phyloP scores from a whole-genome alignment of 1,140 invertebrate genomes.

The Polypedilum pembai region DNA sequence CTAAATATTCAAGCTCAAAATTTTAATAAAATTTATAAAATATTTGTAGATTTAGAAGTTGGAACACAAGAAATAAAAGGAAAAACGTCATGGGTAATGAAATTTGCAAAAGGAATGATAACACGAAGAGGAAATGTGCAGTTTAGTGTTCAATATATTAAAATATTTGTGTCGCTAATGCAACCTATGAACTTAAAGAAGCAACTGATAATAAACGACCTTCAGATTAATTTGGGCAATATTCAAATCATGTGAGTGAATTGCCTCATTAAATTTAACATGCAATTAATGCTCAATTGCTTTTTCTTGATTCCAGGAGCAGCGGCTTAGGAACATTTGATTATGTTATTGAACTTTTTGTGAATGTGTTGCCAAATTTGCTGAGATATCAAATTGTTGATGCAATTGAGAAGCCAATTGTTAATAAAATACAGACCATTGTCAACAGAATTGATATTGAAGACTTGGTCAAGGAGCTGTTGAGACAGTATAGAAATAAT shows the following conservation, averaged over 20 bases:
- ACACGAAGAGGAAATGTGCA: conserved; percentile 60
- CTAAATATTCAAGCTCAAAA: too few species aligned
- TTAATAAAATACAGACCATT: conserved; percentile 54
- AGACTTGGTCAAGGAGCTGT: conserved; percentile 57
- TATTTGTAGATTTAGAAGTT: conserved; percentile 57
- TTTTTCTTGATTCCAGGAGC: conserved; percentile 44
- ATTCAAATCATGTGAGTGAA: conserved; percentile 54
- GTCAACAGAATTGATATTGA: conserved; percentile 65
- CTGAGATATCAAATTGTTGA: conserved; percentile 77
- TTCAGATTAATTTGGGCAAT: conserved; percentile 73
- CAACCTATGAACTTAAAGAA: conserved; percentile 70
- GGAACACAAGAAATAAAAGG: conserved; percentile 71
- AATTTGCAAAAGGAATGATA: conserved; percentile 55
- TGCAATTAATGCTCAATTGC: background rate
- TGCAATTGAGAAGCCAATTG: conserved; percentile 65
- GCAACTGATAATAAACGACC: conserved; percentile 57
- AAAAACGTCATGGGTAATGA: conserved; percentile 67
- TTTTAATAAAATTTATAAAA: background rate
- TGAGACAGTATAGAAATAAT: conserved; percentile 55
- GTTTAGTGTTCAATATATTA: conserved; percentile 69
- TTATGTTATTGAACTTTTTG: conserved; percentile 65
- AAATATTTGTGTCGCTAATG: conserved; percentile 54
- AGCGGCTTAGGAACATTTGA: conserved; percentile 73
- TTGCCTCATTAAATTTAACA: background rate
- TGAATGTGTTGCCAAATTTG: conserved; percentile 74